These are phyloP conservation scores for Tyrannus savana DNA, from an alignment of 2,113 vertebrate species.

Conservation along the genomic window DNA sequence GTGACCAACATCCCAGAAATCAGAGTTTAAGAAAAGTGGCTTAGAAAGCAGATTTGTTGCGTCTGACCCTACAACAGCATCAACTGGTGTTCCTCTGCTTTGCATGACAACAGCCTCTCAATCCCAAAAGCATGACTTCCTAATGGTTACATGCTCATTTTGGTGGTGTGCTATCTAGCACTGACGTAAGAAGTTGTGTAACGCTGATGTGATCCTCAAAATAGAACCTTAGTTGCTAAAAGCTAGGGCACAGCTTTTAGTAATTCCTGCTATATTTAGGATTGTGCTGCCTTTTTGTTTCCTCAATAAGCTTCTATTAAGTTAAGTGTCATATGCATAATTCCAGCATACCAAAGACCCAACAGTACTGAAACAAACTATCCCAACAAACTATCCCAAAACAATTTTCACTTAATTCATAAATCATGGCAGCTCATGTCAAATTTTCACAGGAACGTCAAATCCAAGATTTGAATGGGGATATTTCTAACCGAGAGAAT, in stretches of 20 bases:
- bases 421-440: neutral
- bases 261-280: conserved; percentile 28
- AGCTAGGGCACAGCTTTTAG: neutral
- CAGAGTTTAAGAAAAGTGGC: neutral
- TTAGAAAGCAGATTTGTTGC: neutral
- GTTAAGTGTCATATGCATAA: neutral
- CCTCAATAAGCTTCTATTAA: neutral
- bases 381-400: too few species aligned
- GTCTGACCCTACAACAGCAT: neutral
- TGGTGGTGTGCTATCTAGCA: neutral
- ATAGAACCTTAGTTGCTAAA: neutral
- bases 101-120: neutral
- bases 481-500: neutral
- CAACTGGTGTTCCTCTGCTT: neutral
- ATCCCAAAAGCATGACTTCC: neutral
- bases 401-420: conserved; percentile 5
- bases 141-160: neutral
- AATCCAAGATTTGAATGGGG: neutral
- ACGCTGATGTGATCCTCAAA: neutral
- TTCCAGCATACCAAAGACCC: neutral
- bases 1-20: neutral
- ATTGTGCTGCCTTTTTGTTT: neutral
- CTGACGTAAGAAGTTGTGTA: neutral
- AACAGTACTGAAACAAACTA: neutral
- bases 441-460: conserved; percentile 1